Conservation (phyloP, 2,888 invertebrate species). For the Polyommatus icarus region DNA sequence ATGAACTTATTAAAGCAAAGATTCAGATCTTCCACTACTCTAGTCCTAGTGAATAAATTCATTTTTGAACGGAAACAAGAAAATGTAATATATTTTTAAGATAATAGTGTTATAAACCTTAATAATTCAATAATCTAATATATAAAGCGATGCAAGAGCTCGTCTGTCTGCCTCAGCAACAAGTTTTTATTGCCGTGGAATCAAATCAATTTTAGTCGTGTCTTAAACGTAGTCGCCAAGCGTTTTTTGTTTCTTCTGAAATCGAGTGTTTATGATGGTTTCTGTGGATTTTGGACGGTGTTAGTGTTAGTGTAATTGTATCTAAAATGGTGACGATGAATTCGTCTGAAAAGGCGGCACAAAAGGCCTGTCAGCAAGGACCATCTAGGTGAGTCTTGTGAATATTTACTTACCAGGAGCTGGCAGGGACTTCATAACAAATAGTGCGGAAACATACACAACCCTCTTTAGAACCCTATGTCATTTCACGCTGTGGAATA, state of each 20-base stretch:
- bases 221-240: not conserved
- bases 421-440: not conserved
- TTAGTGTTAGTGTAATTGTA: conserved; percentile 34
- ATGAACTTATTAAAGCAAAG: conserved; percentile 21
- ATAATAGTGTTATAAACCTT: not conserved
- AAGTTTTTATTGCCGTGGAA: conserved; percentile 14
- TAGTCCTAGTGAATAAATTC: conserved; percentile 22
- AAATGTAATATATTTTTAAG: not conserved
- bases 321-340: conserved; percentile 79
- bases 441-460: not conserved
- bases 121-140: not conserved
- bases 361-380: conserved; percentile 78
- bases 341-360: conserved; percentile 75
- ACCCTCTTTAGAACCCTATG: not conserved
- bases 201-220: conserved; percentile 3
- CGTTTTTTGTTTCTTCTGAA: not conserved
- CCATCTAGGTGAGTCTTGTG: conserved; percentile 64
- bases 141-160: not conserved
- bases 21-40: conserved; percentile 15
- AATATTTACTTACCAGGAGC: not conserved
- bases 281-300: conserved; percentile 21
- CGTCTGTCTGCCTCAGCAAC: not conserved
- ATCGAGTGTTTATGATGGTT: not conserved
- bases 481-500: not conserved
- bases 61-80: not conserved